These are phyloP conservation scores for Phylloscopus collybita DNA, from an alignment of 2,797 vertebrate species.

Conservation along the genomic window DNA sequence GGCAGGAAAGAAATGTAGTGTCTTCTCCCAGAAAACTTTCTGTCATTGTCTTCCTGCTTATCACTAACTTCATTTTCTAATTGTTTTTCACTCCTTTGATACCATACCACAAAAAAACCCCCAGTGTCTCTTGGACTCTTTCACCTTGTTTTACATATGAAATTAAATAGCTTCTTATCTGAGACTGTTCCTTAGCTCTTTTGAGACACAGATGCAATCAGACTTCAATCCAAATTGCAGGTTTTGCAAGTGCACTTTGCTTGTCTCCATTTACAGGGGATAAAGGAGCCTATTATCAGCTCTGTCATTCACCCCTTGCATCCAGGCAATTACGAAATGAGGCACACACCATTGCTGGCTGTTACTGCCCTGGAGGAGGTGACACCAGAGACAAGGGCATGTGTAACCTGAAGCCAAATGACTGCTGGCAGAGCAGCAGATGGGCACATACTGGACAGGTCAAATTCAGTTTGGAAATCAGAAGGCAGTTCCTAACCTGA, in stretches of 20 bases:
- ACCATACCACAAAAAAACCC: neutral
- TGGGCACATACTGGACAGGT: neutral
- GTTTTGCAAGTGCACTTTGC: neutral
- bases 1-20: neutral
- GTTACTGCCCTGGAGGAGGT: neutral
- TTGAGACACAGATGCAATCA: neutral
- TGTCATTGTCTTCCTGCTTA: constrained; percentile 13
- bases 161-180: neutral
- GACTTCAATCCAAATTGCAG: neutral
- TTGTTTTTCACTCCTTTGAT: neutral
- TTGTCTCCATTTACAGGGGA: neutral
- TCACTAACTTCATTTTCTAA: neutral
- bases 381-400: neutral
- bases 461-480: neutral
- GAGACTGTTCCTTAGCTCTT: neutral
- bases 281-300: neutral
- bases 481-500: neutral
- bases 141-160: neutral
- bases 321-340: neutral
- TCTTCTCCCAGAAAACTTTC: neutral
- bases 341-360: neutral
- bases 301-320: neutral
- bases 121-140: neutral
- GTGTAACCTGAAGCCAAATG: neutral
- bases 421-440: neutral